These are phyloP conservation scores for Onychomys leucogaster DNA, from an alignment of 2,797 vertebrate species.

Conservation along the genomic window DNA sequence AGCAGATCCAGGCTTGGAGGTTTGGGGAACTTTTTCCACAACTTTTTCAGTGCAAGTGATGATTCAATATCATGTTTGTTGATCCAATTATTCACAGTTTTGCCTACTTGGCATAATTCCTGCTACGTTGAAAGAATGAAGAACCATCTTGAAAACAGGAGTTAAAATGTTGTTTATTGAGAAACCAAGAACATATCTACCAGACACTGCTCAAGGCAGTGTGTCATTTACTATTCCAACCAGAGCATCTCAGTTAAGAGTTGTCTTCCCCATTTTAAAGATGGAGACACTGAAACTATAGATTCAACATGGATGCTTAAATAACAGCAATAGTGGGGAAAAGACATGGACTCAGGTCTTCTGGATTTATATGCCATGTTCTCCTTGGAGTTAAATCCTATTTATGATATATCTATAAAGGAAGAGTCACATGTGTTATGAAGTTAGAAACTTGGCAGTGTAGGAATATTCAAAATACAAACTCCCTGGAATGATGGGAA, in stretches of 20 bases:
- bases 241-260: not conserved
- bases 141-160: not conserved
- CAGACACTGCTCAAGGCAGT: not conserved
- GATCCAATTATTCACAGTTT: not conserved
- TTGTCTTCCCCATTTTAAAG: not conserved
- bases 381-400: not conserved
- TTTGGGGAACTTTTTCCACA: not conserved
- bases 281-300: not conserved
- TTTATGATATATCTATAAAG: not conserved
- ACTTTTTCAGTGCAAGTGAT: not conserved
- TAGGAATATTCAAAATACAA: not conserved
- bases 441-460: not conserved
- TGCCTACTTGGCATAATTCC: not conserved
- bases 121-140: not conserved
- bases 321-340: not conserved
- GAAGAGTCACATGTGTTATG: not conserved
- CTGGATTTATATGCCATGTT: not conserved
- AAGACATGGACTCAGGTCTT: not conserved
- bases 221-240: not conserved
- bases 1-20: not conserved
- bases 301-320: not conserved
- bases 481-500: slow-evolving; percentile 28
- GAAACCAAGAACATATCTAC: not conserved
- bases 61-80: not conserved
- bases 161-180: not conserved